phyloP scores from a whole-genome alignment of 2,113 vertebrate genomes.

The Oreochromis niloticus region DNA sequence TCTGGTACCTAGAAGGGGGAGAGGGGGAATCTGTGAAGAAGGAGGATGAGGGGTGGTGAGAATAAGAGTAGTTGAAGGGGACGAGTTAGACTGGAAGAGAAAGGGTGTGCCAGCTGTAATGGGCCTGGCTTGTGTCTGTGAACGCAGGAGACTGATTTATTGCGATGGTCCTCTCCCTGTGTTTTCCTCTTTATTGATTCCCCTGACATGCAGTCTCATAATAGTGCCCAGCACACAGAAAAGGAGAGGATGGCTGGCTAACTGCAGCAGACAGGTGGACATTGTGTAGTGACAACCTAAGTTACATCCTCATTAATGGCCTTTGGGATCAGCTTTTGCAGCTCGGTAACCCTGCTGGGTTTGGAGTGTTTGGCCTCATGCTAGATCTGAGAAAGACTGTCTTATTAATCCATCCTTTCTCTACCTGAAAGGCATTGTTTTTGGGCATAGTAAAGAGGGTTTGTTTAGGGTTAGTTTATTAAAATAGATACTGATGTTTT shows the following conservation, averaged over 20 bases:
- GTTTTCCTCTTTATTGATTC: constrained; percentile 65
- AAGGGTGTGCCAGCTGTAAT: constrained; percentile 48
- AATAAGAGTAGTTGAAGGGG: neutral
- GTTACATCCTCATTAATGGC: constrained; percentile 20
- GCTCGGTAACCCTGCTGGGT: neutral
- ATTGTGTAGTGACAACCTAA: constrained; percentile 29
- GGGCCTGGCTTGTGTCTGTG: constrained; percentile 32
- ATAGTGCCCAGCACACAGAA: constrained; percentile 58
- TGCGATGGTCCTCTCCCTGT: constrained; percentile 37
- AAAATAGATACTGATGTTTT: neutral
- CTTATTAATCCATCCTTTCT: neutral
- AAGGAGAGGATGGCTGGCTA: constrained; percentile 40
- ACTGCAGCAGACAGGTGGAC: constrained; percentile 38
- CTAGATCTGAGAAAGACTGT: neutral
- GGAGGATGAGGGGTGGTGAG: neutral
- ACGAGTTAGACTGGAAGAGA: neutral
- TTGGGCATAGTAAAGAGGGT: neutral
- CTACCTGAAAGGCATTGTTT: neutral
- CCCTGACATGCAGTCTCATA: constrained; percentile 56
- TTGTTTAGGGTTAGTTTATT: neutral
- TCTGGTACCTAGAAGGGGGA: neutral
- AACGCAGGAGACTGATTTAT: constrained; percentile 60
- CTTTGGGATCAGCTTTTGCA: neutral
- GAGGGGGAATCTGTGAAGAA: neutral
- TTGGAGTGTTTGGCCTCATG: neutral